Evolutionary conservation across 2,113 vertebrate species (phyloP), one percentile per base, ranked within the genome.

Genomic region (Anoplopoma fimbria): DNA sequence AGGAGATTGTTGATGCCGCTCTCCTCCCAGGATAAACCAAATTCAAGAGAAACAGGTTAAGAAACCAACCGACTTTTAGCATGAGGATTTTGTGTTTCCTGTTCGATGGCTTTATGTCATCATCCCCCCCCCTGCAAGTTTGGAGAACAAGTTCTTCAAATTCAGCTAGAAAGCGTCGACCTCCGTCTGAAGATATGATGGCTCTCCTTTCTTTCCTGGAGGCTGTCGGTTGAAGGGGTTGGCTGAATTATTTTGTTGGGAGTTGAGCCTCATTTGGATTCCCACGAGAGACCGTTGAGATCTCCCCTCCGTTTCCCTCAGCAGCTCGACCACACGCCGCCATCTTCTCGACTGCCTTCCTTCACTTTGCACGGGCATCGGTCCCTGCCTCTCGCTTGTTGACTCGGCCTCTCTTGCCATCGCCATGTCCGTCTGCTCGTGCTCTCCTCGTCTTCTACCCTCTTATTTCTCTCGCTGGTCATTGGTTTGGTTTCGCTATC

Each of bases 401-500:
- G 82, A 75, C 85, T 86, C 72, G 88, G 89, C 86, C 77, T 93
- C 90, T 94, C 89, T 93, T 92, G 95, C 94, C 90, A 94, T 93
- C 91, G 88, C 76, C 91, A 92, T 94, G 95, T 93, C 89, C 93
- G 83, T 92, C 95, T 94, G 92, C 94, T 87, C 72, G 85, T 76
- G 90, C 88, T 31, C 75, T 87, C 88, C 64, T 86, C 81, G 61
- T 90, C 88, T 88, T 87, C 89, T 85, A 89, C 84, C 95, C 79
- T 94, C 92, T 92, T 58, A 74, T 93, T 88, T 95, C 87, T 94
- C 94, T 88, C 90, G 88, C 91, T 93, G 89, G 89, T 93, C 94
- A 90, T 94, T 93, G 87, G 91, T 95, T 95, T 93, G 87, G 93
- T 94, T 92, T 94, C 86, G 91, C 95, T 96, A 96, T 97, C 96